Evolutionary conservation across 2,797 vertebrate species (phyloP), one percentile per base, ranked within the genome.

Genomic region (Acanthiza pusilla): DNA sequence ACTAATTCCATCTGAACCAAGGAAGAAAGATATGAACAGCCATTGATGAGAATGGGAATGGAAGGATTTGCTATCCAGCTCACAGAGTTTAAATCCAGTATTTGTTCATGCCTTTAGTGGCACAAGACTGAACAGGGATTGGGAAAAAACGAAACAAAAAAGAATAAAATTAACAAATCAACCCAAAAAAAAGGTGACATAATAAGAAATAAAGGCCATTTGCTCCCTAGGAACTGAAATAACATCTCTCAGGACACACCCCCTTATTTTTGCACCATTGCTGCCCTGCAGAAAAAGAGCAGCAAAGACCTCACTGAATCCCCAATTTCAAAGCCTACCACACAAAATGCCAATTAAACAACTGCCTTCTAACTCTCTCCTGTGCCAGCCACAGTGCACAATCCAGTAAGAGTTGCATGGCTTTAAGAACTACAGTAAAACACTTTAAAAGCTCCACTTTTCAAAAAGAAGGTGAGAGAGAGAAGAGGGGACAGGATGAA

Each of bases 391-490:
- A 20, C 0, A 0, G 12, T 11, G 47, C 15, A 21, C 47, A 66
- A 55, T 16, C 43, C 70, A 71, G 20, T 2, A 27, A 38, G 15
- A 42, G 47, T 0, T 34, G 9, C 4, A 16, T 1, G 3, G 13
- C 72, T 74, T 27, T 20, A 83, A 74, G 13, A 80, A 32, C 30
- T 23, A 16, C 1, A 51, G 5, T 4, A 36, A 58, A 78, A 81
- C 11, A 48, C 38, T 79, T 65, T 6, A 17, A 54, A 75, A 91
- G 25, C 21, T 48, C 25, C 54, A 15, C 5, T 53, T 83, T 63
- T 67, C 42, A 53, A 66, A 90, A 86, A 7, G 3, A 83, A 57
- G 14, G 38, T 27, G 19, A 20, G 15, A 54, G 36, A 42, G 20
- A 58, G 15, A 74, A 58, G 14, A 55, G 16, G 14, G 14, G 27